Base-by-base conservation (phyloP, 2,888 invertebrate genomes). In the Scaptomyza parva region DNA sequence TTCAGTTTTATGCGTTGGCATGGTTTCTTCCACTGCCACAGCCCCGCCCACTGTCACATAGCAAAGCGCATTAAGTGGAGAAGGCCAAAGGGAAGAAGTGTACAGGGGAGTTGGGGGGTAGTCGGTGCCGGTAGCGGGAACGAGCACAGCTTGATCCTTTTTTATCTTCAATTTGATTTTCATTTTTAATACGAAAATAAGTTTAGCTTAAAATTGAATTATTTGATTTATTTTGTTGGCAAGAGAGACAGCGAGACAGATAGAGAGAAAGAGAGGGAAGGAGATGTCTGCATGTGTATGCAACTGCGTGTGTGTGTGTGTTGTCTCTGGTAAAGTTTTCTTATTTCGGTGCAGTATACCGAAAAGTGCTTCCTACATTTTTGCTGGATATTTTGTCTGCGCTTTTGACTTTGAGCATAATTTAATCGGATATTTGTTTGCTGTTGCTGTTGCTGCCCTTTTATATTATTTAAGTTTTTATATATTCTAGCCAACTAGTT, bases 121-220 rank as follows among this genome's bases (percentile, higher is more conserved):
- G 33, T 26, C 2, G 9, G 41, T 35, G 35, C 51, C 63, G 54
- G 58, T 33, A 52, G 55, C 54, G 37, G 41, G 40, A 44, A 55
- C 65, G 57, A 63, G 87, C 87, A 86, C 82, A 86, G 88, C 88
- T 83, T 83, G 88, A 83, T 83, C 82, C 82, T 88, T 86, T 84
- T 85, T 88, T 85, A 87, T 88, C 88, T 85, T 81, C 67, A 87
- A 85, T 88, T 85, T 85, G 88, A 85, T 85, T 85, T 88, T 85
- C 88, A 88, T 87, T 85, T 87, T 88, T 85, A 88, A 87, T 88
- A 88, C 86, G 83, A 86, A 86, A 89, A 88, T 89, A 86, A 86
- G 86, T 86, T 86, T 88, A 88, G 86, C 86, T 89, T 88, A 76
- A 88, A 86, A 86, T 86, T 86, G 86, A 89, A 86, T 86, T 86